phyloP scores from a whole-genome alignment of 2,113 vertebrate species.

The Peromyscus leucopus region DNA sequence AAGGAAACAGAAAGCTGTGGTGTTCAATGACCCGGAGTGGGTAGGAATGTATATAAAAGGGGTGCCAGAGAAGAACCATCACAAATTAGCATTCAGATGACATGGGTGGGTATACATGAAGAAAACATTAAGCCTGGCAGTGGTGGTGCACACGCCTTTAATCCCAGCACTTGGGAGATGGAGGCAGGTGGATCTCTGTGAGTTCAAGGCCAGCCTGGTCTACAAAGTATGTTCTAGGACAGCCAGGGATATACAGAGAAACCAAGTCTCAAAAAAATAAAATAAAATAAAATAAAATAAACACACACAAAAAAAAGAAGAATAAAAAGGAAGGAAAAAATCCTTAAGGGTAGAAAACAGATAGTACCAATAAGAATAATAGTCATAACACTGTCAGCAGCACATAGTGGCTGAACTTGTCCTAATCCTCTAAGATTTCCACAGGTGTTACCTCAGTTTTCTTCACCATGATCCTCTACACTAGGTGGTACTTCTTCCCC shows the following conservation, averaged over 20 bases:
- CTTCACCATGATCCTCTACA: neutral
- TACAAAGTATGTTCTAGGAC: neutral
- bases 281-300: no score
- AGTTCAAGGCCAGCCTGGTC: neutral
- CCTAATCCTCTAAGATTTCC: neutral
- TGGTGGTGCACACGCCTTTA: no score
- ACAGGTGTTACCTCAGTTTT: neutral
- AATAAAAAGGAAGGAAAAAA: no score
- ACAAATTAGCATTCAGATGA: neutral
- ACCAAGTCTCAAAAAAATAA: no score
- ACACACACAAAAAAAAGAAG: no score
- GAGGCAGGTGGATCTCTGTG: neutral
- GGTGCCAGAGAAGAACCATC: neutral
- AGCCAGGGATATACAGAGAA: neutral
- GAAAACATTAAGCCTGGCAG: neutral
- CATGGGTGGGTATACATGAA: neutral
- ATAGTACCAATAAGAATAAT: neutral
- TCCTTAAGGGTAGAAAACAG: neutral
- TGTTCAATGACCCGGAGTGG: neutral
- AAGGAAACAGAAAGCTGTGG: neutral
- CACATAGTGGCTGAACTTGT: neutral
- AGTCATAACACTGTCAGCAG: fast-evolving
- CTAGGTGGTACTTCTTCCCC: neutral
- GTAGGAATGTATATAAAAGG: neutral
- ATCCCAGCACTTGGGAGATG: neutral